Conservation (phyloP, 2,113 vertebrate genomes). For the Solenodon paradoxus region DNA sequence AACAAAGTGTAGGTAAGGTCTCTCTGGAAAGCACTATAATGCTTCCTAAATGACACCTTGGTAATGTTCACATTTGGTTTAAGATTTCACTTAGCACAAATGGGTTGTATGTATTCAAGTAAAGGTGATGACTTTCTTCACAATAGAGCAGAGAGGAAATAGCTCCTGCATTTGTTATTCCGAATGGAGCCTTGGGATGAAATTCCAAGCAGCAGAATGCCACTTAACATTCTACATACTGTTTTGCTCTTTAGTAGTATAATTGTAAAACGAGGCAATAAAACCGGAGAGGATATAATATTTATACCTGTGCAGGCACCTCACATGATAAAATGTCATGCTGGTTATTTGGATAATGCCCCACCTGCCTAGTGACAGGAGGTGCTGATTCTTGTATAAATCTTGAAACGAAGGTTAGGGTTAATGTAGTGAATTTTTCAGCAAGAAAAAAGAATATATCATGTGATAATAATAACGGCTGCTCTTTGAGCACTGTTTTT, state of each 20-base stretch:
- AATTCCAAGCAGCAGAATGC: constrained; percentile 72
- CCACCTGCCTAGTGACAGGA: constrained; percentile 65
- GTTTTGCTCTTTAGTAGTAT: constrained; percentile 75
- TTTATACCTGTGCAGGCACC: constrained; percentile 73
- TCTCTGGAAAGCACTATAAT: constrained; percentile 43
- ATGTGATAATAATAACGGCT: constrained; percentile 52
- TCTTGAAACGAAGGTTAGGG: constrained; percentile 63
- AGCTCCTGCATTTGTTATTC: constrained; percentile 71
- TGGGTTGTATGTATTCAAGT: constrained; percentile 58
- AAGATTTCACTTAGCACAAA: constrained; percentile 62
- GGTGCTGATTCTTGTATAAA: constrained; percentile 70
- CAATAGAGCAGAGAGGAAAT: constrained; percentile 63
- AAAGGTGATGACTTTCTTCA: constrained; percentile 73
- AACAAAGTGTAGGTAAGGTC: neutral
- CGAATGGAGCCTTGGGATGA: constrained; percentile 73
- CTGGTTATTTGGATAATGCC: constrained; percentile 72
- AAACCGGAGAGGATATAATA: constrained; percentile 69
- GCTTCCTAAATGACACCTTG: constrained; percentile 55
- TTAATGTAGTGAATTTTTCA: constrained; percentile 79
- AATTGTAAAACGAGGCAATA: constrained; percentile 78
- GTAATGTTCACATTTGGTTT: constrained; percentile 64
- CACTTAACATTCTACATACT: constrained; percentile 74
- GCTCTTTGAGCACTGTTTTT: constrained; percentile 19
- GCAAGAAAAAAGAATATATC: constrained; percentile 72
- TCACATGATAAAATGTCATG: constrained; percentile 73